A percentile compares a stretch with the other conserved stretches of the same genome.
These are phyloP conservation scores for Butorides virescens DNA, from an alignment of 2,113 vertebrate genomes.

Conservation along the genomic window DNA sequence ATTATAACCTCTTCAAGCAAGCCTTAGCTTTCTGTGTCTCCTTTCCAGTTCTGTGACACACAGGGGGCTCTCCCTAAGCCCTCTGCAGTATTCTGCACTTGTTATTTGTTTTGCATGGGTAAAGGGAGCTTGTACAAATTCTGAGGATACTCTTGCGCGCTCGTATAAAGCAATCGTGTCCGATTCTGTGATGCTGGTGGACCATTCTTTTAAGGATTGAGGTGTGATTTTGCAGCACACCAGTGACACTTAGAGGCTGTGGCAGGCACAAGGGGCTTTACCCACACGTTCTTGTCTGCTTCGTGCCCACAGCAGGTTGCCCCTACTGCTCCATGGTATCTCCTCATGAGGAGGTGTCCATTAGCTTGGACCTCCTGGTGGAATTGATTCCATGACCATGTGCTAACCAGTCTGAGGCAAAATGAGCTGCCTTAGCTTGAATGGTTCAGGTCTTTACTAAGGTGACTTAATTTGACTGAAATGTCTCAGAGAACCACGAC, in stretches of 20 bases:
- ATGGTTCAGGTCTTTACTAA: neutral
- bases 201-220: neutral
- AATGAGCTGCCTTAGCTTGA: neutral
- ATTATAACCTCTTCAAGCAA: neutral
- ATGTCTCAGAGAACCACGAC: neutral
- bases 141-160: fast-evolving
- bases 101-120: neutral
- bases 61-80: neutral
- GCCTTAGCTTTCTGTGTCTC: neutral
- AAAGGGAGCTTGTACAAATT: neutral
- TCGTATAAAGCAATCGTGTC: neutral
- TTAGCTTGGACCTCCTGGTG: neutral
- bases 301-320: neutral
- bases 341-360: neutral
- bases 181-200: neutral
- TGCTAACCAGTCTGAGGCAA: neutral
- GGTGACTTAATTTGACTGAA: neutral
- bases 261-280: neutral
- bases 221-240: neutral
- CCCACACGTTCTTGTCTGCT: neutral
- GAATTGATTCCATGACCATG: neutral
- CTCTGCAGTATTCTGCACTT: neutral
- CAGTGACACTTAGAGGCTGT: neutral
- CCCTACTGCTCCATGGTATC: neutral
- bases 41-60: neutral